Base-by-base conservation (phyloP, 1,140 invertebrate genomes). In the Sarcophaga bullata region DNA sequence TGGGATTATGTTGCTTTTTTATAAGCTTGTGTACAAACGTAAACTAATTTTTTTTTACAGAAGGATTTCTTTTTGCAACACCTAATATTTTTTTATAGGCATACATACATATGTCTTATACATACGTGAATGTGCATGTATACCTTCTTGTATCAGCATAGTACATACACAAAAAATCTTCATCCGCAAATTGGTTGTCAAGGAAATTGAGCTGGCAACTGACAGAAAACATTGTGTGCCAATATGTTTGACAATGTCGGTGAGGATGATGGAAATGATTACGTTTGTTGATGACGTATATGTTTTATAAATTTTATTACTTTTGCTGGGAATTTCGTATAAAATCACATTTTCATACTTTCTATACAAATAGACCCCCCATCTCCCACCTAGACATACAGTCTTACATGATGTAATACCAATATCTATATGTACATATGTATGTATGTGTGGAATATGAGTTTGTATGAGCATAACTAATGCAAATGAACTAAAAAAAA, bases 181-280 rank as follows among this genome's bases (percentile, higher is more conserved):
- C 17, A 19, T 68, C 62, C 62, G 10, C 62, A 68, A 68, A 68
- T 68, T 68, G 62, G 62, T 68, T 68, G 62, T 68, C 62, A 68
- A 68, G 62, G 17, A n/a, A 68, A 37, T 37, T 37, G 25, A 68
- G 62, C 62, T 68, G 62, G n/a, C 10, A 68, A 68, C 62, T 68
- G 62, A 68, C 62, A 68, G 17, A 68, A 7, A 19, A 19, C 19
- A 19, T 68, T 68, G 62, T 5, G 8, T 68, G 8, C 17, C 54
- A 58, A n/a, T 58, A 37, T 37, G 25, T 37, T 37, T 37, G 1
- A 37, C 25, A 37, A 37, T 37, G 25, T 37, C 25, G 4, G 1
- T 37, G 25, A n/a, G 54, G 54, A 58, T 58, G 54, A 58, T 25
- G 62, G 4, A 37, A 37, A 37, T 37, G 25, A 37, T 37, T 37